Percentiles rank a stretch among this genome's conserved stretches.
Evolutionary conservation across 1,140 invertebrate species (phyloP).

Genomic region (Tenebrio molitor): DNA sequence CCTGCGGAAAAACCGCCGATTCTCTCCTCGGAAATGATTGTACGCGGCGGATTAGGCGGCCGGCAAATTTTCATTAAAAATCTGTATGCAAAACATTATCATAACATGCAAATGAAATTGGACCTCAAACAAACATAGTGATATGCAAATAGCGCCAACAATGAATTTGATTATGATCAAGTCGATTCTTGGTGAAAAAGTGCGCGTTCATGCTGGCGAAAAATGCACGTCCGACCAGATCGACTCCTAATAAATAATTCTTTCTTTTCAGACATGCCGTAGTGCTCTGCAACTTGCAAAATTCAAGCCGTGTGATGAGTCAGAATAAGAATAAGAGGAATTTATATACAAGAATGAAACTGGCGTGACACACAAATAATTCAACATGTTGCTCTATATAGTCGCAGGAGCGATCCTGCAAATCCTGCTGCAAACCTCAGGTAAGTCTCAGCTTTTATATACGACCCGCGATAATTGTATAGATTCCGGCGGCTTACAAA

Average conservation of each 20-base stretch:
- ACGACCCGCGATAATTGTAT: neutral
- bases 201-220: neutral
- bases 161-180: constrained; percentile 26
- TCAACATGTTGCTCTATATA: constrained; percentile 40
- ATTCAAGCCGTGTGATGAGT: constrained; percentile 39
- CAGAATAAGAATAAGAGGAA: constrained; percentile 25
- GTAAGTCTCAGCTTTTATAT: constrained; percentile 27
- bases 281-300: constrained; percentile 18
- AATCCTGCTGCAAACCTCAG: constrained; percentile 47
- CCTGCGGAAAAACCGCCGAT: too few species aligned
- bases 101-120: constrained; percentile 29
- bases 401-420: constrained; percentile 46
- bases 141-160: constrained; percentile 32
- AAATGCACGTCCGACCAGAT: neutral
- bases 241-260: constrained; percentile 24
- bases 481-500: neutral
- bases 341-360: constrained; percentile 37
- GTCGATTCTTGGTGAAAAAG: constrained; percentile 8
- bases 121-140: constrained; percentile 22
- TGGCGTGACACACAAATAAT: constrained; percentile 42
- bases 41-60: too few species aligned
- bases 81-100: constrained; percentile 29
- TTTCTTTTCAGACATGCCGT: constrained; percentile 27
- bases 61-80: constrained; percentile 17
- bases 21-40: neutral